Base-by-base conservation (phyloP, 2,797 vertebrate species). In the Discoglossus pictus region DNA sequence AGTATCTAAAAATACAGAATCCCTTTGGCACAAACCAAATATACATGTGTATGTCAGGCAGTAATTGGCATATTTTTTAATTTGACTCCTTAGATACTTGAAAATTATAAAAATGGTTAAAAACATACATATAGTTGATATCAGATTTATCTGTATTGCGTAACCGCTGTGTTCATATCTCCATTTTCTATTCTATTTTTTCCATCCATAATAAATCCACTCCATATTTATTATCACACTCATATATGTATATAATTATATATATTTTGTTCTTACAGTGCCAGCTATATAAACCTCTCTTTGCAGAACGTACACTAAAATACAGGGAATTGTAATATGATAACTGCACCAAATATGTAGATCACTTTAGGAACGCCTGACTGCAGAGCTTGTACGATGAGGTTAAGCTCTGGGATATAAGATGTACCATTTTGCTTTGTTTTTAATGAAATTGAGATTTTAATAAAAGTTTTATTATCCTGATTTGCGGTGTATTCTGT, bases 401-500 rank as follows among this genome's bases (percentile, higher is more conserved):
- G 16, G n/a, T n/a, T n/a, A n/a, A n/a, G n/a, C n/a, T n/a, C n/a
- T n/a, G n/a, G n/a, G n/a, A n/a, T n/a, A 16, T 5, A 55, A 55
- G 16, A 20, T 55, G 34, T 40, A 25, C 8, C 27, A 31, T 31
- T 58, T 24, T 55, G 1, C 20, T 40, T 42, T 58, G 36, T 40
- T 40, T 55, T 55, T 12, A 55, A 55, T 55, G 16, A 55, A 16
- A 38, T 38, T 12, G 6, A 52, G 48, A 52, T 31, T 52, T 55
- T 55, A 55, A 38, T 39, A 55, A 55, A 38, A 55, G 34, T 55
- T 55, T 55, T 38, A 55, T 38, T 38, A 38, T 38, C 52, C 6
- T 55, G 7, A 38, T 13, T 35, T 36, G 16, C 27, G 6, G 2
- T 53, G 10, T 18, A 2, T 36, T n/a, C 17, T 9, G 2, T 43